These are phyloP conservation scores for Eunapius fragilis DNA, from an alignment of 37 sponge, comb jelly and placozoan species.

Conservation along the genomic window DNA sequence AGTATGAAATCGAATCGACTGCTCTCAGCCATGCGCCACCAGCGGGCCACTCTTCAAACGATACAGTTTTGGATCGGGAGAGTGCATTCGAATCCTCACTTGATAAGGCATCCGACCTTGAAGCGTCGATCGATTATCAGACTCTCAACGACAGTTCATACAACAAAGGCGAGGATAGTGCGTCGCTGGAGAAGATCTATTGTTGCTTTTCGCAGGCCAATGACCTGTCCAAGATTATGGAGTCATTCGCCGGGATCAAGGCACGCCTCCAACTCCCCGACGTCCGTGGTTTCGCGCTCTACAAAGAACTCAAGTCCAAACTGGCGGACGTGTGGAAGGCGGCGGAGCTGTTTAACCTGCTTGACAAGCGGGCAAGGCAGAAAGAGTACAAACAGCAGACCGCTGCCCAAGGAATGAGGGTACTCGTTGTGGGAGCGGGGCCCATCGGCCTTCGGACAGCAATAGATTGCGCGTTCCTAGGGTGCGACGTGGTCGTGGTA, in stretches of 20 bases:
- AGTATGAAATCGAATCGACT: no score
- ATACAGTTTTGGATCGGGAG: no score
- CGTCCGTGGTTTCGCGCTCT: constrained; percentile 34
- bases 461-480: constrained; percentile 76
- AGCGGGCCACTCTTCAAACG: no score
- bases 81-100: no score
- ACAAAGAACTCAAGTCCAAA: constrained; percentile 46
- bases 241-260: constrained; percentile 34
- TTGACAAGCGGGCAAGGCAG: constrained; percentile 73
- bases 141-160: no score
- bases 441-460: constrained; percentile 86
- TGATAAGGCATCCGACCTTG: no score
- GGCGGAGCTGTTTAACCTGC: constrained; percentile 43
- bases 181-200: constrained; percentile 24
- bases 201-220: constrained; percentile 34
- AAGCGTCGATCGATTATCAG: no score
- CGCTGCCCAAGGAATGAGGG: constrained; percentile 30
- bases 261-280: constrained; percentile 13
- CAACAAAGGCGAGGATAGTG: no score
- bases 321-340: constrained; percentile 82
- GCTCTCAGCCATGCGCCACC: no score
- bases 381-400: constrained; percentile 51
- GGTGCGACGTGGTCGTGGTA: constrained; percentile 71
- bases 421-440: constrained; percentile 75
- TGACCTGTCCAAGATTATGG: background rate